Evolutionary conservation across 2,888 invertebrate species (phyloP).

Genomic region (Ormyrus thymus): DNA sequence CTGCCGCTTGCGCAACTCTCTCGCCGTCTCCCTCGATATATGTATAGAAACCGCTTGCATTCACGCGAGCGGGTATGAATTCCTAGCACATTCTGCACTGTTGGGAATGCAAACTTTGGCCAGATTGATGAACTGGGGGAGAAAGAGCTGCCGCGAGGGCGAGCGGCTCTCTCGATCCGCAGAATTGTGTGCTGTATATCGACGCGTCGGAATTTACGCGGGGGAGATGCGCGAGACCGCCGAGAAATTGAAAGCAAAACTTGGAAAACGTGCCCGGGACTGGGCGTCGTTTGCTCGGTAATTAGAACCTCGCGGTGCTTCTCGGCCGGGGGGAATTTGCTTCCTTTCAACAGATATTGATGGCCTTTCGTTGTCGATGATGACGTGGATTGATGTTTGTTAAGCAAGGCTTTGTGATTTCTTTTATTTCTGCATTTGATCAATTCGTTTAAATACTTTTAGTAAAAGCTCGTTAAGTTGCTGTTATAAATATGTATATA

Average conservation of each 20-base stretch:
- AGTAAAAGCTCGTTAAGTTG: no score
- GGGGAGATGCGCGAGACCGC: not conserved
- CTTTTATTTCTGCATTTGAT: no score
- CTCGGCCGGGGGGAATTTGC: no score
- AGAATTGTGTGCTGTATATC: slow-evolving; percentile 5
- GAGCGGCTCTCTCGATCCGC: not conserved
- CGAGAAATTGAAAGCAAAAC: slow-evolving; percentile 20
- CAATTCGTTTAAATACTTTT: no score
- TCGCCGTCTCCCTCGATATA: no score
- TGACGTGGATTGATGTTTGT: no score
- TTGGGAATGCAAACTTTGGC: slow-evolving; percentile 37
- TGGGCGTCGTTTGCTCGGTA: not conserved
- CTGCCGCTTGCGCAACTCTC: not conserved
- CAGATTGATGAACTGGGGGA: slow-evolving; percentile 35
- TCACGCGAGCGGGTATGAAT: slow-evolving; percentile 8
- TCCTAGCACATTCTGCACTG: slow-evolving; percentile 14
- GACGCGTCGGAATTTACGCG: slow-evolving; percentile 23
- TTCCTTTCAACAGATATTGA: not conserved
- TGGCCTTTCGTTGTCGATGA: not conserved
- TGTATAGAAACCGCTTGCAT: not conserved
- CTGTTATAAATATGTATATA: no score
- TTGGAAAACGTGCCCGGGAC: not conserved
- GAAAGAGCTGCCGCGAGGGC: not conserved
- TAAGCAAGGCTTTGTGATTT: no score
- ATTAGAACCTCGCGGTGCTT: not conserved